Conservation (phyloP, 2,797 vertebrate species). For the Syngnathus acus region DNA sequence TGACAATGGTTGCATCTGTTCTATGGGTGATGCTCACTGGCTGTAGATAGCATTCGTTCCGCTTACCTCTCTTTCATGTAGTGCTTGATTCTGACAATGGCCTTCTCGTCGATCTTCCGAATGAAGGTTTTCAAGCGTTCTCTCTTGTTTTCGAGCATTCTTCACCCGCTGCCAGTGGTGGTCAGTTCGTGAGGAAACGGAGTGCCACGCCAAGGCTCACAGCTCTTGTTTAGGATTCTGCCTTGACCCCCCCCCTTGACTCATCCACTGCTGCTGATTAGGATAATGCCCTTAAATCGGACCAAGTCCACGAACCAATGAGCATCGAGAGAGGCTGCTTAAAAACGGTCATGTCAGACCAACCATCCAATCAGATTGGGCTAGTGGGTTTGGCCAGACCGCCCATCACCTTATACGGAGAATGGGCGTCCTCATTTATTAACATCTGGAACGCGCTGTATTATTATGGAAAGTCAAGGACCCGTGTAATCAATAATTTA, state of each 20-base stretch:
- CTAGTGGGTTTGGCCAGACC: slow-evolving; percentile 24
- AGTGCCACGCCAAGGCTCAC: slow-evolving; percentile 46
- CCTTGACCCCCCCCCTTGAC: slow-evolving; percentile 17
- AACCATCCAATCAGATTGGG: slow-evolving; percentile 52
- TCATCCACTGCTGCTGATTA: slow-evolving; percentile 57
- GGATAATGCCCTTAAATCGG: slow-evolving; percentile 70
- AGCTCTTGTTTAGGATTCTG: slow-evolving; percentile 32
- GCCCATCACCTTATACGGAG: slow-evolving; percentile 59
- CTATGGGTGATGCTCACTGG: slow-evolving; percentile 33
- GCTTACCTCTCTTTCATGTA: slow-evolving; percentile 77
- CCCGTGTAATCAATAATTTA: slow-evolving; percentile 23
- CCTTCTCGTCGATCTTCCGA: slow-evolving; percentile 75
- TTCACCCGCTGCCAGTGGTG: slow-evolving; percentile 48
- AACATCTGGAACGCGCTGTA: neutral
- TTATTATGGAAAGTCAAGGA: neutral
- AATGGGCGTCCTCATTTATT: slow-evolving; percentile 3
- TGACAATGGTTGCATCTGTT: slow-evolving; percentile 24
- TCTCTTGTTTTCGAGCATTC: slow-evolving; percentile 77
- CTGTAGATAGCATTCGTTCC: slow-evolving; percentile 21
- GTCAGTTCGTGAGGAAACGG: slow-evolving; percentile 44
- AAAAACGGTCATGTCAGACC: slow-evolving; percentile 63
- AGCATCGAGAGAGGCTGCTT: slow-evolving; percentile 12
- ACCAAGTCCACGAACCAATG: slow-evolving; percentile 68
- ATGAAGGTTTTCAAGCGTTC: slow-evolving; percentile 75
- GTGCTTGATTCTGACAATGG: slow-evolving; percentile 72